Conservation (phyloP, 2,113 vertebrate species). For the Gallinago media region DNA sequence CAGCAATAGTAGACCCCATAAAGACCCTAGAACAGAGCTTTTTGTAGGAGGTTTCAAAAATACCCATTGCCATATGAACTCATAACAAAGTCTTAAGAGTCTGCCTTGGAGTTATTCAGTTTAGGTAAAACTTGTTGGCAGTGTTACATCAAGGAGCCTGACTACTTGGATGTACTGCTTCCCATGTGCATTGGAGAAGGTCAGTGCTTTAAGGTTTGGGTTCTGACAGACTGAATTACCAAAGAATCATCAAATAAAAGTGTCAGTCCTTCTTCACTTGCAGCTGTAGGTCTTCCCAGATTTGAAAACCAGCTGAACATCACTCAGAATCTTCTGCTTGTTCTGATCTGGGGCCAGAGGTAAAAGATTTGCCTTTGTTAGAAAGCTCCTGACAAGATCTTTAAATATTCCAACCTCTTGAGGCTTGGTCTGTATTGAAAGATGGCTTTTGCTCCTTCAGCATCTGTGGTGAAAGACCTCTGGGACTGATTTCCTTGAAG, state of each 20-base stretch:
- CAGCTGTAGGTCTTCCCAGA: neutral
- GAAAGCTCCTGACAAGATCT: neutral
- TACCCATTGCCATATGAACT: neutral
- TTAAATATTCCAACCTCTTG: neutral
- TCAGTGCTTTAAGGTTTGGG: neutral
- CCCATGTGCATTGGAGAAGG: neutral
- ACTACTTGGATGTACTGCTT: neutral
- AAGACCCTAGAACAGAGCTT: neutral
- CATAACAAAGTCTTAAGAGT: neutral
- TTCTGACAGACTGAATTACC: neutral
- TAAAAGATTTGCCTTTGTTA: neutral
- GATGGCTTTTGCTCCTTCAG: neutral
- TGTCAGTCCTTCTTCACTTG: neutral
- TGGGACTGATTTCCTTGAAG: neutral
- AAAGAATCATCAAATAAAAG: neutral
- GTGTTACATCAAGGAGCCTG: neutral
- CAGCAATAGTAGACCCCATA: neutral
- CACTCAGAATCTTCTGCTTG: neutral
- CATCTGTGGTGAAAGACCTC: neutral
- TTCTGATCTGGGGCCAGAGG: neutral
- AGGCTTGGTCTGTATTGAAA: neutral
- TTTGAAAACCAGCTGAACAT: neutral
- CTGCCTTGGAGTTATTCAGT: neutral
- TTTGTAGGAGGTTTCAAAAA: neutral
- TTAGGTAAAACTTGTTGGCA: neutral